A percentile compares a stretch with the other conserved stretches of the same genome.
Evolutionary conservation across 2,113 vertebrate species (phyloP).

Genomic region (Caranx melampygus): DNA sequence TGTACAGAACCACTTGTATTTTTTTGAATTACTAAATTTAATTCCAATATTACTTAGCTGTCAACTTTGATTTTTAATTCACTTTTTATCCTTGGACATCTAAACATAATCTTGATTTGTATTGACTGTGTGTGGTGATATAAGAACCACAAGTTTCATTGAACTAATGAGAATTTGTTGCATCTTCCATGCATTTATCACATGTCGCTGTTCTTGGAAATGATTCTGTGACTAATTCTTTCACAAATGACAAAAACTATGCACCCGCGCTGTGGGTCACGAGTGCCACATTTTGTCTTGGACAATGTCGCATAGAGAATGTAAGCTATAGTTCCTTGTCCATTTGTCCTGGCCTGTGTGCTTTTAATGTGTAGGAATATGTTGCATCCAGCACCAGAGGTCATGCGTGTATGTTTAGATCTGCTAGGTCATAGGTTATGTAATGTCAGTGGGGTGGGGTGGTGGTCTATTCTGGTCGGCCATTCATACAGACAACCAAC

Average conservation of each 20-base stretch:
- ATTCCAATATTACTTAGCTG: no score
- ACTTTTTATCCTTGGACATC: background rate
- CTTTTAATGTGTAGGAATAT: background rate
- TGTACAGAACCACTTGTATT: no score
- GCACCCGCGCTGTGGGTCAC: background rate
- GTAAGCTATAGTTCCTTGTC: background rate
- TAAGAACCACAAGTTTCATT: background rate
- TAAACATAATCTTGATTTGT: background rate
- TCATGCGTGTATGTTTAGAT: slow-evolving; percentile 55
- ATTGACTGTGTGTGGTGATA: background rate
- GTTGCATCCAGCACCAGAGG: background rate
- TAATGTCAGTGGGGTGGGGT: slow-evolving; percentile 24
- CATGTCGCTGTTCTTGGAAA: background rate
- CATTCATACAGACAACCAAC: slow-evolving; percentile 4
- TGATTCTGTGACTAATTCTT: background rate
- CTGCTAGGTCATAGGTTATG: slow-evolving; percentile 53
- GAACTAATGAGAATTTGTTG: background rate
- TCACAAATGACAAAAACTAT: background rate
- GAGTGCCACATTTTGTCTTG: background rate
- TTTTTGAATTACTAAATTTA: no score
- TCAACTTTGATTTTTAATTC: background rate
- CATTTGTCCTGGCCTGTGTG: background rate
- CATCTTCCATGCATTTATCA: background rate
- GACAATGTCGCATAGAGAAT: background rate
- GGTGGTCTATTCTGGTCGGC: slow-evolving; percentile 61